Percentiles rank a stretch among this genome's conserved stretches.
These are phyloP conservation scores for Cyanistes caeruleus DNA, from an alignment of 2,113 vertebrate species.

Conservation along the genomic window DNA sequence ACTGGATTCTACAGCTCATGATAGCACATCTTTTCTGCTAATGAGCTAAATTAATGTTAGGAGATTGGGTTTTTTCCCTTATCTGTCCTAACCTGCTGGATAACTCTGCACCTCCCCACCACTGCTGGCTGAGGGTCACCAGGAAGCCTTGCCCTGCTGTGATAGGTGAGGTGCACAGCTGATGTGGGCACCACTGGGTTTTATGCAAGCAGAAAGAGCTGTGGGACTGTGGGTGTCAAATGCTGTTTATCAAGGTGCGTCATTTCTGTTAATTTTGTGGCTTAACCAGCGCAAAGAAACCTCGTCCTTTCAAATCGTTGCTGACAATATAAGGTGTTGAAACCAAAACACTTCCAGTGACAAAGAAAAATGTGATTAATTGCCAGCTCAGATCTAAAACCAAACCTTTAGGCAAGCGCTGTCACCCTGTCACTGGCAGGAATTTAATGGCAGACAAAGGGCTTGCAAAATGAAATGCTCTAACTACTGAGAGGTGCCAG, in stretches of 20 bases:
- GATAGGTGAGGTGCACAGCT: background rate
- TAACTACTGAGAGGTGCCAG: background rate
- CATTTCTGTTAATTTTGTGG: background rate
- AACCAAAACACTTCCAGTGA: background rate
- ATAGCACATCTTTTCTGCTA: background rate
- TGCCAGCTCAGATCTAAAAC: background rate
- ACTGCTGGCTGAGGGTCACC: background rate
- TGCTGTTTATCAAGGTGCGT: background rate
- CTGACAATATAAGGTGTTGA: background rate
- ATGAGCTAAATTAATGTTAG: background rate
- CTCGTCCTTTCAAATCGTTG: background rate
- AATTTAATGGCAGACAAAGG: background rate
- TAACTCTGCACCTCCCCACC: background rate
- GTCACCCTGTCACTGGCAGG: background rate
- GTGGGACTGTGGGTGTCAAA: background rate
- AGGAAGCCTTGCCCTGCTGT: background rate
- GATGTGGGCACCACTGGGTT: background rate
- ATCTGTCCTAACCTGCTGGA: background rate
- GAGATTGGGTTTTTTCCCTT: background rate
- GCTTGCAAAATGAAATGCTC: background rate
- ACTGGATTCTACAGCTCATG: background rate
- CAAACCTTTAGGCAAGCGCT: background rate
- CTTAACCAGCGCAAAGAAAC: background rate
- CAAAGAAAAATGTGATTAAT: constrained; percentile 6
- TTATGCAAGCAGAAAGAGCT: background rate